Evolutionary conservation across 2,888 invertebrate genomes (phyloP), one percentile per base, ranked within the genome.

Genomic region (Achlya flavicornis): DNA sequence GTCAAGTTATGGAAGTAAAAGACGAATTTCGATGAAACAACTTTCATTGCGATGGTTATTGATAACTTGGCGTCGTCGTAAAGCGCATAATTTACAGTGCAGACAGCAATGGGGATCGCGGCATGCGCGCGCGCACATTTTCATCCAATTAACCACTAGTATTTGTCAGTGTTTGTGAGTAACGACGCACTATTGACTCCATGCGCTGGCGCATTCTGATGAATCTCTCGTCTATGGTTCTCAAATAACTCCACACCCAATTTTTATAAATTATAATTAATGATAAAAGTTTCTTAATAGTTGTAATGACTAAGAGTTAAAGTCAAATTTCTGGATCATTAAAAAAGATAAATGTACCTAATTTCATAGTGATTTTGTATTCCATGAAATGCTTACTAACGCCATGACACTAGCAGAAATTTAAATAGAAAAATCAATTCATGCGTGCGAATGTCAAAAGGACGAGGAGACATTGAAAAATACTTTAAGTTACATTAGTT

Each of bases 91-190:
- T 89, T 89, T 91, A 90, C 84, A 74, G 84, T 77, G 83, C 78
- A 81, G 80, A 82, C 82, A 74, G 77, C 67, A 75, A 71, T 74
- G 71, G 68, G 66, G 53, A 12, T 53, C 19, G 16, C 32, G 19
- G 58, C 48, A 53, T 53, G 53, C 38, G 69, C 74, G 75, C 69
- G 77, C 72, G 77, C 77, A 73, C 72, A 74, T 81, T 83, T 87
- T 84, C 87, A 75, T 83, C 88, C 89, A 90, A 90, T 91, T 90
- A 90, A 86, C 84, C 71, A 76, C 68, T 77, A 78, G 83, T 83
- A 88, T 89, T 89, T 88, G 89, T 88, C 87, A 85, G 85, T 75
- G 76, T 69, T 71, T 72, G 73, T 82, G 84, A 87, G 80, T 84
- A 87, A 88, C 85, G 84, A 81, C 73, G 75, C 71, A 72, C 74